These are phyloP conservation scores for Acromyrmex heyeri DNA, from an alignment of 1,140 invertebrate genomes.

Conservation along the genomic window DNA sequence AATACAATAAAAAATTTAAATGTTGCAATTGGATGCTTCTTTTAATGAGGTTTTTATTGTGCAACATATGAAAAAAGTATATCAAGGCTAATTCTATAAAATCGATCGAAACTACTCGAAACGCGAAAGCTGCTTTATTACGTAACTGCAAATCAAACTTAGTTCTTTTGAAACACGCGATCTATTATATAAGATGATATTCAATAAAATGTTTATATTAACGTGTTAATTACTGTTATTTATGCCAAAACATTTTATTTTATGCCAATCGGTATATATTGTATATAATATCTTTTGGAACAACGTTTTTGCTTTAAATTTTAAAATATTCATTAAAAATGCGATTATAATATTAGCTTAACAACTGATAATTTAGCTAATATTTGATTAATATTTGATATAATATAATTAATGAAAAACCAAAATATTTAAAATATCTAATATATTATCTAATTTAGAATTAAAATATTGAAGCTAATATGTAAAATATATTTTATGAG, in stretches of 20 bases:
- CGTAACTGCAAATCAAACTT: background rate
- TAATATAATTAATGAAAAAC: conserved; percentile 9
- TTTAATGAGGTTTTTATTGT: background rate
- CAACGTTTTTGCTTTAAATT: background rate
- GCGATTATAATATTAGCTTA: too few relatives aligned
- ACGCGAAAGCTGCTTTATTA: conserved; percentile 16
- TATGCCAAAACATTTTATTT: background rate
- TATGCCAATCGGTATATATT: too few relatives aligned
- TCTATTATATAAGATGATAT: conserved; percentile 11
- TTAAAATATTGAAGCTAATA: background rate
- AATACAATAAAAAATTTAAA: background rate
- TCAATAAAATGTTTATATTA: background rate
- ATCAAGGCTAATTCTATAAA: conserved; percentile 43
- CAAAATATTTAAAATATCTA: background rate
- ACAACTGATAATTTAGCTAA: background rate
- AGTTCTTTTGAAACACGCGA: background rate
- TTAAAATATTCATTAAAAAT: conserved; percentile 15
- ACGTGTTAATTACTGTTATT: background rate
- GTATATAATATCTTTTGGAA: too few relatives aligned
- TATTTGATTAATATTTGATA: background rate
- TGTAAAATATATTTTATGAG: conserved; percentile 22
- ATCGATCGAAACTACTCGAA: conserved; percentile 26
- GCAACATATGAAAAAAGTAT: background rate
- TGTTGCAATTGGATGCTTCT: background rate
- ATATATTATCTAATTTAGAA: too few relatives aligned